A percentile compares a stretch with the other conserved stretches of the same genome.
These are phyloP conservation scores for Toxotes jaculatrix DNA, from an alignment of 2,113 vertebrate genomes.

Conservation along the genomic window DNA sequence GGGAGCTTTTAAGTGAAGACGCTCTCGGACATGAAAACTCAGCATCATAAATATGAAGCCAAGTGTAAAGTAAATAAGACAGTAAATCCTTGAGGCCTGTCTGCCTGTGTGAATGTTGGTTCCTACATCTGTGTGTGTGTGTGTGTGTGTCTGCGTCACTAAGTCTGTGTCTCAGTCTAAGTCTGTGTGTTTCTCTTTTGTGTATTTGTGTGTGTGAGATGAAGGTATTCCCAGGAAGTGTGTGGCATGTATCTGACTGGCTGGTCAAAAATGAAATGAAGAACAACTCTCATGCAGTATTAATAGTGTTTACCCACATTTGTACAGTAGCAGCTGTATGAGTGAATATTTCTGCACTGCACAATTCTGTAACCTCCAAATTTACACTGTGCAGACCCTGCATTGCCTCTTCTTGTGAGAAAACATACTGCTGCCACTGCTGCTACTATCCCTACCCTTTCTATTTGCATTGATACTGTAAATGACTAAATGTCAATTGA, in stretches of 20 bases:
- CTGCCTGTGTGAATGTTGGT: neutral
- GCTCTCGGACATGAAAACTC: conserved; percentile 41
- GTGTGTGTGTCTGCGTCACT: neutral
- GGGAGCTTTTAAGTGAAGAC: conserved; percentile 38
- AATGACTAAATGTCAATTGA: neutral
- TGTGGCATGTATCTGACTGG: neutral
- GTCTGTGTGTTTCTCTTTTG: neutral
- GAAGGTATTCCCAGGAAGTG: conserved; percentile 4
- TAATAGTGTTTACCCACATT: conserved; percentile 36
- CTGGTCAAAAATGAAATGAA: conserved; percentile 5
- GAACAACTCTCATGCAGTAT: conserved; percentile 30
- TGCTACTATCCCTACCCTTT: neutral
- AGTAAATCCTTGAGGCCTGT: conserved; percentile 15
- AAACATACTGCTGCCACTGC: conserved; percentile 1
- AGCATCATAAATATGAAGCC: conserved; percentile 28
- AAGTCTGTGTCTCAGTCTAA: neutral
- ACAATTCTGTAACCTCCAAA: conserved; percentile 5
- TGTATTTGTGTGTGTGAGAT: neutral
- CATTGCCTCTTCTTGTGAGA: neutral
- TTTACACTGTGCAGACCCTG: neutral
- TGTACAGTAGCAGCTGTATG: conserved; percentile 2
- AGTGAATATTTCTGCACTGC: conserved; percentile 5
- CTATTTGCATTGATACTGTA: neutral
- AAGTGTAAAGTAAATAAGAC: conserved; percentile 44
- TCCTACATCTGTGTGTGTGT: conserved; percentile 6